phyloP scores from a whole-genome alignment of 2,888 invertebrate genomes.

The Microctonus hyperodae region DNA sequence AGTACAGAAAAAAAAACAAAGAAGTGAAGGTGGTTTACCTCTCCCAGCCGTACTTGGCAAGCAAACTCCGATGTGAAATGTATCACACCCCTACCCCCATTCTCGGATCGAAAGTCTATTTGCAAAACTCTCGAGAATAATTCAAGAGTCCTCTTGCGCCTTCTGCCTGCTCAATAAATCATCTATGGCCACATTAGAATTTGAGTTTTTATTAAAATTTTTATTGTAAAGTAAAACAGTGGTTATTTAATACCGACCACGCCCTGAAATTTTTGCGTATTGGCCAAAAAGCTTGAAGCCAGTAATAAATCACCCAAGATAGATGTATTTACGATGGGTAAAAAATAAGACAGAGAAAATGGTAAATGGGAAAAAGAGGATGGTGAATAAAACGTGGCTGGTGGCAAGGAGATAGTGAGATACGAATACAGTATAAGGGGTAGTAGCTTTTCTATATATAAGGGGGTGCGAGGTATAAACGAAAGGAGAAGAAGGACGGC shows the following conservation, averaged over 20 bases:
- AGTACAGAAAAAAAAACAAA: slow-evolving; percentile 24
- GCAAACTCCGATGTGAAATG: slow-evolving; percentile 15
- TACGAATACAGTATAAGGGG: slow-evolving; percentile 47
- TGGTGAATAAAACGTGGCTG: slow-evolving; percentile 47
- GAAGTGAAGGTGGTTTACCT: slow-evolving; percentile 38
- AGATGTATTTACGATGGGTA: slow-evolving; percentile 39
- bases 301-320: slow-evolving; percentile 39
- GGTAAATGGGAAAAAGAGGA: slow-evolving; percentile 41
- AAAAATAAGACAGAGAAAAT: slow-evolving; percentile 33
- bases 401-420: slow-evolving; percentile 54
- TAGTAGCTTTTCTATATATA: slow-evolving; percentile 30
- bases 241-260: background rate
- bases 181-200: slow-evolving; percentile 13
- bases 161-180: slow-evolving; percentile 1
- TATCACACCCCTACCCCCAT: slow-evolving; percentile 26
- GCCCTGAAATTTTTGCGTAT: slow-evolving; percentile 24
- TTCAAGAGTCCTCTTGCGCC: slow-evolving; percentile 36
- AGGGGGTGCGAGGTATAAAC: slow-evolving; percentile 39
- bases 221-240: slow-evolving; percentile 10
- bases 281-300: slow-evolving; percentile 26
- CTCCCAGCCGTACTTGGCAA: slow-evolving; percentile 18
- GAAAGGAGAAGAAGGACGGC: slow-evolving; percentile 37
- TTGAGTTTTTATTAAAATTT: slow-evolving; percentile 1
- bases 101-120: slow-evolving; percentile 49
- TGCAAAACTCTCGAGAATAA: slow-evolving; percentile 41